These are phyloP conservation scores for Parasteatoda tepidariorum DNA, from an alignment of 1,140 invertebrate species.

Conservation along the genomic window DNA sequence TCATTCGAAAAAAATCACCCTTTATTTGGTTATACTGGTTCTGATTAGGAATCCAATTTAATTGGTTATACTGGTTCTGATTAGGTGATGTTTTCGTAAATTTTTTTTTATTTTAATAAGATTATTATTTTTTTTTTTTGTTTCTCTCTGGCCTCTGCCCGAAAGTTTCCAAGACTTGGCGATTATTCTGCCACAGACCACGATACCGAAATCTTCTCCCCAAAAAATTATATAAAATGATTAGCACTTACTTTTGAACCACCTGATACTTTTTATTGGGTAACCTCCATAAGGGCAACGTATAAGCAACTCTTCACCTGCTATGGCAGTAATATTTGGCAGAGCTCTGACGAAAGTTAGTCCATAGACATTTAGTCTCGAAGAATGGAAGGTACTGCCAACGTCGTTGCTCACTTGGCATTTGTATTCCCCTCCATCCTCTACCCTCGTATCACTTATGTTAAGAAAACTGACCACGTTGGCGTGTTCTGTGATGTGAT, in stretches of 20 bases:
- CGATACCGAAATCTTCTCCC: no score
- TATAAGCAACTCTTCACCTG: conserved; percentile 67
- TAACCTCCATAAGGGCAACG: conserved; percentile 64
- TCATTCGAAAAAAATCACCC: no score
- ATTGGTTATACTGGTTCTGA: no score
- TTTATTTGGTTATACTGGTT: no score
- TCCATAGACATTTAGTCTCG: conserved; percentile 65
- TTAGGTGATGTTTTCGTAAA: no score
- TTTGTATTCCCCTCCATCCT: conserved; percentile 69
- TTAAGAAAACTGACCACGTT: conserved; percentile 70
- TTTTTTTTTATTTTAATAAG: no score
- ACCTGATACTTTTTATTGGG: conserved; percentile 67
- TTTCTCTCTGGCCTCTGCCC: no score
- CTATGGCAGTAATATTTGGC: conserved; percentile 69
- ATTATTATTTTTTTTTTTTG: no score
- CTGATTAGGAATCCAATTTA: no score
- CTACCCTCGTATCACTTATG: conserved; percentile 66
- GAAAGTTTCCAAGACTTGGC: no score
- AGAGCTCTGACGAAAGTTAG: conserved; percentile 69
- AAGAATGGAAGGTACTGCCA: conserved; percentile 64
- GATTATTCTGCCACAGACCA: no score
- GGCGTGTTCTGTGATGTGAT: conserved; percentile 68
- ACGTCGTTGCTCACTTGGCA: conserved; percentile 68
- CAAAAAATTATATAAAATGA: no score
- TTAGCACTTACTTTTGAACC: conserved; percentile 70